These are phyloP conservation scores for Cyprinodon variegatus DNA, from an alignment of 2,113 vertebrate genomes.

Conservation along the genomic window DNA sequence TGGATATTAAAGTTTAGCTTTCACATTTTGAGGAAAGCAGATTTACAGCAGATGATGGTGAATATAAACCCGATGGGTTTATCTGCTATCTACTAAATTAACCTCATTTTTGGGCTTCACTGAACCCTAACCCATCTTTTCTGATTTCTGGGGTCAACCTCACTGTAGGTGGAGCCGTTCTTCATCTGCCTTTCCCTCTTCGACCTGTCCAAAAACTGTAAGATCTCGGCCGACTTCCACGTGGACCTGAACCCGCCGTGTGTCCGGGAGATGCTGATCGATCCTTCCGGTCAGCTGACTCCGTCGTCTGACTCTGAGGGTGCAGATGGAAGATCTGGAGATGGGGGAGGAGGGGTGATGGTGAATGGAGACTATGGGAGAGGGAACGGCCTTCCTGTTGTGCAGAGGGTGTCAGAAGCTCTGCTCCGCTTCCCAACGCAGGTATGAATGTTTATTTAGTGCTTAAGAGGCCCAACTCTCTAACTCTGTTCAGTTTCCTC, in stretches of 20 bases:
- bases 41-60: too few species aligned
- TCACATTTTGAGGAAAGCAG: too few species aligned
- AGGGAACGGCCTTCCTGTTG: slow-evolving; percentile 62
- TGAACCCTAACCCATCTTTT: background rate
- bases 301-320: slow-evolving; percentile 56
- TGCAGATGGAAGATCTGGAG: slow-evolving; percentile 32
- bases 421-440: slow-evolving; percentile 85
- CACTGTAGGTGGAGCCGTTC: slow-evolving; percentile 92
- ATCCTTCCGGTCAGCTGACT: slow-evolving; percentile 53
- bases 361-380: slow-evolving; percentile 57
- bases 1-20: too few species aligned
- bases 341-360: slow-evolving; percentile 13
- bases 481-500: too few species aligned
- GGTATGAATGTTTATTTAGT: slow-evolving; percentile 69
- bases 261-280: slow-evolving; percentile 89
- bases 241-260: slow-evolving; percentile 88
- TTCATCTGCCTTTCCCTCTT: slow-evolving; percentile 94
- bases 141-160: slow-evolving; percentile 34
- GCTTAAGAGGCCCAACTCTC: too few species aligned
- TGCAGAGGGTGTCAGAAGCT: slow-evolving; percentile 85
- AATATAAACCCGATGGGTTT: too few species aligned
- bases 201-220: slow-evolving; percentile 91
- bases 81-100: too few species aligned
- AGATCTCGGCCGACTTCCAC: slow-evolving; percentile 96
- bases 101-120: too few species aligned